These are phyloP conservation scores for Gallinago nigripennis DNA, from an alignment of 2,797 vertebrate genomes.

Conservation along the genomic window DNA sequence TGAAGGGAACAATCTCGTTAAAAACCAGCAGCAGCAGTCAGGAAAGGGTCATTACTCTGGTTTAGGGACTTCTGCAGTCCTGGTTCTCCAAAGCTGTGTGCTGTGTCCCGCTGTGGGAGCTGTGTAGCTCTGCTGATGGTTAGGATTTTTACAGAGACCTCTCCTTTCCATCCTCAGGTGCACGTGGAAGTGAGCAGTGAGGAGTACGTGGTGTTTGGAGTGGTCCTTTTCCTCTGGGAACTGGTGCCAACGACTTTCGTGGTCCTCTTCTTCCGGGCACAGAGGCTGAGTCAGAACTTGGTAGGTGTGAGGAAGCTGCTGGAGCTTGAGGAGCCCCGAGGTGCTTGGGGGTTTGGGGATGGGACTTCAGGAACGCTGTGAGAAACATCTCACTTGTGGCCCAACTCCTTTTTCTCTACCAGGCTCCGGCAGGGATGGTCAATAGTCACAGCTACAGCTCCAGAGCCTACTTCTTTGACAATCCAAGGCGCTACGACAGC, in stretches of 20 bases:
- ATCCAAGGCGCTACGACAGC: conserved; percentile 93
- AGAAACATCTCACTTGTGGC: neutral
- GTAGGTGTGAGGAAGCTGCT: conserved; percentile 72
- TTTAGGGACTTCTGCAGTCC: neutral
- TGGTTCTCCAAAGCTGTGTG: neutral
- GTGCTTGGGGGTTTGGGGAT: fast-evolving
- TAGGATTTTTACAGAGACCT: neutral
- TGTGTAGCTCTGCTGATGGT: neutral
- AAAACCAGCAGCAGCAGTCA: neutral
- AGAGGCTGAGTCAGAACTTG: conserved; percentile 90
- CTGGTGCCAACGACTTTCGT: conserved; percentile 90
- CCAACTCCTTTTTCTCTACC: neutral
- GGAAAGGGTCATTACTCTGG: neutral
- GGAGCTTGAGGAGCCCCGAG: neutral
- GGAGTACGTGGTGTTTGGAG: conserved; percentile 90
- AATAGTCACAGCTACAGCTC: conserved; percentile 94
- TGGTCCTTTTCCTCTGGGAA: conserved; percentile 95
- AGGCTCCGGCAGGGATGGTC: conserved; percentile 91
- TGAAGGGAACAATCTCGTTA: neutral
- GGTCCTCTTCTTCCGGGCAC: conserved; percentile 93
- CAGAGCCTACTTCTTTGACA: conserved; percentile 95
- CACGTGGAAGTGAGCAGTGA: conserved; percentile 83
- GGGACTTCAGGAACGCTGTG: neutral
- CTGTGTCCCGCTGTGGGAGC: neutral
- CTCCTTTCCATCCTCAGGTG: conserved; percentile 63